phyloP scores from a whole-genome alignment of 2,113 vertebrate species.

The Neofelis nebulosa region DNA sequence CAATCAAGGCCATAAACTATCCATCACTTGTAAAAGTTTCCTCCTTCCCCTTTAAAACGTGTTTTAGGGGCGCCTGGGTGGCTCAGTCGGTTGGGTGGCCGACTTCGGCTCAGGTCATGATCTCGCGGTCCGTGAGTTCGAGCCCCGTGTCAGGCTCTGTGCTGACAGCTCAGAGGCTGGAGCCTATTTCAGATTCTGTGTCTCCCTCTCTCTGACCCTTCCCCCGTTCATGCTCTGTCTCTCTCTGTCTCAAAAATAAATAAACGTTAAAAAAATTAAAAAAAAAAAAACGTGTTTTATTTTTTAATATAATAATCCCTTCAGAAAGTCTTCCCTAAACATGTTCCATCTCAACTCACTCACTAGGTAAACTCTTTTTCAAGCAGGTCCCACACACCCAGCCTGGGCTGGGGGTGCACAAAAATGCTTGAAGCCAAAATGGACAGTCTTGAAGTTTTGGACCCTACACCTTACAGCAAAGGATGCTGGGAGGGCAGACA shows the following conservation, averaged over 20 bases:
- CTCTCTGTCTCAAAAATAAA: too few relatives aligned
- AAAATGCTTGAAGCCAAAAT: not conserved
- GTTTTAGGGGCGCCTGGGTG: not conserved
- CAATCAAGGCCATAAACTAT: not conserved
- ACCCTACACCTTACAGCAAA: not conserved
- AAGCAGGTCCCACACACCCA: not conserved
- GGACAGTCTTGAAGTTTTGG: rapidly evolving
- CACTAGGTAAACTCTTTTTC: not conserved
- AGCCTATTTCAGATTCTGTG: too few relatives aligned
- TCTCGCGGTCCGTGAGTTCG: too few relatives aligned
- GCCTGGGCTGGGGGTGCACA: too few relatives aligned
- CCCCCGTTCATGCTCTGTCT: too few relatives aligned
- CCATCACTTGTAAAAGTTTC: not conserved
- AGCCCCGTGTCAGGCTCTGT: too few relatives aligned
- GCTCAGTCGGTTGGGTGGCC: too few relatives aligned
- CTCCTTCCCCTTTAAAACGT: not conserved
- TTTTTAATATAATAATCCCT: too few relatives aligned
- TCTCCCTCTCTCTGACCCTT: too few relatives aligned
- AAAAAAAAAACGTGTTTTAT: not conserved
- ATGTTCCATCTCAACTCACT: not conserved
- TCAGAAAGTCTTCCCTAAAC: not conserved
- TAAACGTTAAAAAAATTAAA: too few relatives aligned
- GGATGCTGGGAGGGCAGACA: not conserved
- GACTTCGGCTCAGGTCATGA: too few relatives aligned
- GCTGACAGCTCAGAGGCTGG: too few relatives aligned